Base-by-base conservation (phyloP, 2,888 invertebrate genomes). In the Clepsis dumicolana region DNA sequence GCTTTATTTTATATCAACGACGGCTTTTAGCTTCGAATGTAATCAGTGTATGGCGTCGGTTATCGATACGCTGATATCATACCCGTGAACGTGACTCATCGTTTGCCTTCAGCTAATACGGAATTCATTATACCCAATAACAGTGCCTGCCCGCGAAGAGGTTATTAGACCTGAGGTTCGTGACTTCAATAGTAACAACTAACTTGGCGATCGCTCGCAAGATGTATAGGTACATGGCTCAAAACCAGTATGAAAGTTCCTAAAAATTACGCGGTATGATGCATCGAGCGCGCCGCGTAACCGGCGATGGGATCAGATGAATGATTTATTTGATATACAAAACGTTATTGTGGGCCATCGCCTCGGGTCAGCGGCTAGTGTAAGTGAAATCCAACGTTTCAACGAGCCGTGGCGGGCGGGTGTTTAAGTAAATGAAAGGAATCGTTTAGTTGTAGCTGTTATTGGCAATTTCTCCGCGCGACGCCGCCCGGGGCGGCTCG, bases 401-500 rank as follows among this genome's bases (percentile, higher is more conserved):
- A 82, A 80, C 78, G 73, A 79, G 73, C 72, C 65, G 71, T 77
- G 66, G 74, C 74, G 70, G 69, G 67, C 67, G 71, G 73, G 75
- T 76, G 77, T 77, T 81, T 81, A 78, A 83, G 85, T 81, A 82
- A 86, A 87, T 85, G 84, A 86, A 86, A 80, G 85, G 86, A 86
- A 85, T 86, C 81, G 84, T 79, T 84, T 83, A 83, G 80, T 79
- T 77, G 75, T 74, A 79, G 84, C 81, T 76, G 82, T 85, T 86
- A 83, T 84, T 82, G 85, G 82, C 84, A 86, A 86, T 89, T 87
- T 88, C 85, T 81, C 83, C 80, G 80, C 75, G 80, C 80, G 75
- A 74, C 76, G 81, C 83, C 82, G 89, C 88, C 86, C 77, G 80
- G 85, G 89, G 89, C 87, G 86, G 75, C 82, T 80, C 77, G 87